A percentile compares a stretch with the other conserved stretches of the same genome.
These are phyloP conservation scores for Drosophila cracens DNA, from an alignment of 2,888 invertebrate genomes.

Conservation along the genomic window DNA sequence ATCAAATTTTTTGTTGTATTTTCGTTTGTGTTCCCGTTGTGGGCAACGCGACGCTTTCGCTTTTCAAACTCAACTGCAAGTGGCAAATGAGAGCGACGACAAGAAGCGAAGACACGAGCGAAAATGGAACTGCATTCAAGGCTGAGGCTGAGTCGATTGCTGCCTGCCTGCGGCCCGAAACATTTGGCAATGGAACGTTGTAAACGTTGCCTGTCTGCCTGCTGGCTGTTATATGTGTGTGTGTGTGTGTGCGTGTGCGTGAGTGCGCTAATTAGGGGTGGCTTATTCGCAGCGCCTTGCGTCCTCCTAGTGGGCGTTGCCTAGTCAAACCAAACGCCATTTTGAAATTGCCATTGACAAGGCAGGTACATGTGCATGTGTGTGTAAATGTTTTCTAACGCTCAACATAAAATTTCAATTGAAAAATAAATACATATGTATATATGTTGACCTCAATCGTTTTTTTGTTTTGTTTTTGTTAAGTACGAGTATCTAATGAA, in stretches of 20 bases:
- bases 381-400: slow-evolving; percentile 34
- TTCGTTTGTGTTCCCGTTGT: slow-evolving; percentile 21
- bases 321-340: slow-evolving; percentile 68
- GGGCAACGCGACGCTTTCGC: slow-evolving; percentile 66
- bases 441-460: slow-evolving; percentile 63
- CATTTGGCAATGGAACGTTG: slow-evolving; percentile 44
- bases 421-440: slow-evolving; percentile 16
- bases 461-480: slow-evolving; percentile 2
- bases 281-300: slow-evolving; percentile 63
- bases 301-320: slow-evolving; percentile 62
- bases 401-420: slow-evolving; percentile 41
- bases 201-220: slow-evolving; percentile 6
- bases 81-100: slow-evolving; percentile 48
- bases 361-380: neutral
- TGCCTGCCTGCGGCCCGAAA: slow-evolving; percentile 39
- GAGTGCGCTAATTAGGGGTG: slow-evolving; percentile 70
- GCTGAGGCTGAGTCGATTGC: slow-evolving; percentile 26
- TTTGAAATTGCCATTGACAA: slow-evolving; percentile 59
- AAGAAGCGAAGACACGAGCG: slow-evolving; percentile 40
- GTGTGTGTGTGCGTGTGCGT: slow-evolving; percentile 11
- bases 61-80: slow-evolving; percentile 71
- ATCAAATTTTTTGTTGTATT: slow-evolving; percentile 4
- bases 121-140: slow-evolving; percentile 55
- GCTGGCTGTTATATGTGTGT: neutral
- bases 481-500: slow-evolving; percentile 60